Conservation (phyloP, 2,797 vertebrate genomes). For the Furcifer pardalis region DNA sequence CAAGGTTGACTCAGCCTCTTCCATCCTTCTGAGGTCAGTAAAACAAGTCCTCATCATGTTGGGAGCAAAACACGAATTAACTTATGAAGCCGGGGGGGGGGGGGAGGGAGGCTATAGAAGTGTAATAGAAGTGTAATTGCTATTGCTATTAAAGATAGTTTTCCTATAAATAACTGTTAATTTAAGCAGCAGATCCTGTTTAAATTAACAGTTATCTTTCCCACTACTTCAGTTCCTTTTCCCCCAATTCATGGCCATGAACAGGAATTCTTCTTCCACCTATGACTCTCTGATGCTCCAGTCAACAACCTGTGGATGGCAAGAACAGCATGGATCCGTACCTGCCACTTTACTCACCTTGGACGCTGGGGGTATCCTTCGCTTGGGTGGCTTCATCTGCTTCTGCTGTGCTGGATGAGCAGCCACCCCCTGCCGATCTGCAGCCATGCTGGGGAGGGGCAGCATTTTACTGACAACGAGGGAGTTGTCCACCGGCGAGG, state of each 20-base stretch:
- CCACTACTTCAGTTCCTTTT: too few relatives aligned
- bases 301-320: not conserved
- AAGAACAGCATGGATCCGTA: rapidly evolving
- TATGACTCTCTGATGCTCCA: not conserved
- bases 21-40: too few relatives aligned
- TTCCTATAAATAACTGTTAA: too few relatives aligned
- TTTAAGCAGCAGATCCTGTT: not conserved
- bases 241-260: too few relatives aligned
- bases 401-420: constrained; percentile 83
- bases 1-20: too few relatives aligned
- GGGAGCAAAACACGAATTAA: too few relatives aligned
- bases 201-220: not conserved
- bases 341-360: constrained; percentile 79
- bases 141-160: too few relatives aligned
- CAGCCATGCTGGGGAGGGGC: constrained; percentile 79
- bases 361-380: constrained; percentile 89
- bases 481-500: constrained; percentile 72
- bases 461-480: constrained; percentile 77
- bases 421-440: constrained; percentile 79
- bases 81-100: too few relatives aligned
- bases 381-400: constrained; percentile 90
- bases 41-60: too few relatives aligned
- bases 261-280: not conserved
- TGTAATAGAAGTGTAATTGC: too few relatives aligned
- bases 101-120: too few relatives aligned